phyloP scores from a whole-genome alignment of 1,140 invertebrate species.

The Eupeodes corollae region DNA sequence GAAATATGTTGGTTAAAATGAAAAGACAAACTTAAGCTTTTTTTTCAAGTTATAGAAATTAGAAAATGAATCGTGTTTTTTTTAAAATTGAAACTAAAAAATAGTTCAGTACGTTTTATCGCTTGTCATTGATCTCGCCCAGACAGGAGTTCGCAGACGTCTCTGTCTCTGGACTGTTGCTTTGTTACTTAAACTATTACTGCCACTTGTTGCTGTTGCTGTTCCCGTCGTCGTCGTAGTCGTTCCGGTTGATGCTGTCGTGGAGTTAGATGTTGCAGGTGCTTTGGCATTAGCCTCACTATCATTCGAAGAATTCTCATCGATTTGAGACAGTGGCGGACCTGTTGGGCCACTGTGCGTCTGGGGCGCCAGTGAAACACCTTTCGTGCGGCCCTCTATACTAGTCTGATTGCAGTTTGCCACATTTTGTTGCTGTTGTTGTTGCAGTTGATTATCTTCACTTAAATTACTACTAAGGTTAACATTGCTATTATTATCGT shows the following conservation, averaged over 20 bases:
- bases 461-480: not conserved
- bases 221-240: slow-evolving; percentile 3
- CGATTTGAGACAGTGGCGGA: slow-evolving; percentile 18
- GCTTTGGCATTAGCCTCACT: slow-evolving; percentile 6
- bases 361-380: slow-evolving; percentile 20
- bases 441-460: slow-evolving; percentile 1
- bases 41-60: too few relatives aligned
- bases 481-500: slow-evolving; percentile 9
- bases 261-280: not conserved
- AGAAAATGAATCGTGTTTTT: slow-evolving; percentile 3
- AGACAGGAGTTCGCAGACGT: slow-evolving; percentile 60
- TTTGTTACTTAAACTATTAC: slow-evolving; percentile 36
- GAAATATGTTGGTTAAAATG: not conserved
- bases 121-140: slow-evolving; percentile 52
- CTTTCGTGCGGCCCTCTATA: slow-evolving; percentile 27
- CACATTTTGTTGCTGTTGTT: not conserved
- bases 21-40: slow-evolving; percentile 4
- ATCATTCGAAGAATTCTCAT: not conserved
- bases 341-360: slow-evolving; percentile 29
- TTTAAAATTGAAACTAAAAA: slow-evolving; percentile 1
- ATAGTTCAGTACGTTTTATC: slow-evolving; percentile 32
- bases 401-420: slow-evolving; percentile 25
- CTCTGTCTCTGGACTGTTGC: slow-evolving; percentile 39
- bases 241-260: not conserved
- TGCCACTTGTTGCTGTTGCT: slow-evolving; percentile 16